Conservation (phyloP, 2,888 invertebrate genomes). For the Diloba caeruleocephala region DNA sequence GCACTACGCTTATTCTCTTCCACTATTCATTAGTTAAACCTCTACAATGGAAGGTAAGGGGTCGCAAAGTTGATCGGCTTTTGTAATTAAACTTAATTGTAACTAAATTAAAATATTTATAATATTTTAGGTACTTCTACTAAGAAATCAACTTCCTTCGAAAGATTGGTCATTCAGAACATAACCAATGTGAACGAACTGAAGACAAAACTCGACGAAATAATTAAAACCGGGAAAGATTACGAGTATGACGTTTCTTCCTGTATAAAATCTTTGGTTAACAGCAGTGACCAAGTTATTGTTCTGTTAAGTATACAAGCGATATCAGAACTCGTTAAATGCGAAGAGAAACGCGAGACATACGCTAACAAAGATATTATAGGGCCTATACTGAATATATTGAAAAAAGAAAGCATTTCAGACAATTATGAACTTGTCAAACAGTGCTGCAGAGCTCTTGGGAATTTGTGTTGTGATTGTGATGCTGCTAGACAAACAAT, state of each 20-base stretch:
- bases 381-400: conserved; percentile 87
- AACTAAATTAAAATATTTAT: conserved; percentile 19
- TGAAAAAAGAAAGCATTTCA: conserved; percentile 72
- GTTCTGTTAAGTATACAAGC: conserved; percentile 90
- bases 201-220: conserved; percentile 80
- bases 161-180: conserved; percentile 79
- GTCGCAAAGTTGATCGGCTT: conserved; percentile 15
- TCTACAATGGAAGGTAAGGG: conserved; percentile 67
- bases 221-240: conserved; percentile 80
- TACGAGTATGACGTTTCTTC: conserved; percentile 83
- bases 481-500: conserved; percentile 91
- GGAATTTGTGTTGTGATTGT: conserved; percentile 97
- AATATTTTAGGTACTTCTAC: conserved; percentile 71
- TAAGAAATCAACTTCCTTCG: conserved; percentile 79
- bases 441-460: conserved; percentile 94
- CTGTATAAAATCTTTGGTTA: conserved; percentile 79
- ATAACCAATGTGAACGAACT: conserved; percentile 79
- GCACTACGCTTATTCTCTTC: conserved; percentile 15
- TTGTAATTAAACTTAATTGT: conserved; percentile 22
- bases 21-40: conserved; percentile 17
- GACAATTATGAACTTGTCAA: conserved; percentile 89
- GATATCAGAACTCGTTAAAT: conserved; percentile 95
- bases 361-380: conserved; percentile 91
- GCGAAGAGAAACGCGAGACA: conserved; percentile 92
- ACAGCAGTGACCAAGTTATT: conserved; percentile 83